Conservation (phyloP, 2,113 vertebrate species). For the Rhinolophus ferrumequinum region DNA sequence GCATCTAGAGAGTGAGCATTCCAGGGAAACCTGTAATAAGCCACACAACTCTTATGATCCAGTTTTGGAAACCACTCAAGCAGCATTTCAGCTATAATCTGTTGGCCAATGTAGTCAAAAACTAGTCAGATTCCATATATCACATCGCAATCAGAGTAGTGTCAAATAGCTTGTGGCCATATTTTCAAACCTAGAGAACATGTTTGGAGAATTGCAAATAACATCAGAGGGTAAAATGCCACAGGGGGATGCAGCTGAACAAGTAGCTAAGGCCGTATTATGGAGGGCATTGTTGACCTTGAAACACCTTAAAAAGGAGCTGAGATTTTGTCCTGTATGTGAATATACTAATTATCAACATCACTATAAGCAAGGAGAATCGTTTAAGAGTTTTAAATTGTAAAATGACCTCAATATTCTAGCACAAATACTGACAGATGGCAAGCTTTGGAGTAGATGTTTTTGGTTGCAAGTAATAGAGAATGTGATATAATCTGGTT, state of each 20-base stretch:
- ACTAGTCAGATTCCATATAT: neutral
- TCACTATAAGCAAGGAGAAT: neutral
- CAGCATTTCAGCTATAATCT: neutral
- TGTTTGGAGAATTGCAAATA: neutral
- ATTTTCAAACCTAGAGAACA: neutral
- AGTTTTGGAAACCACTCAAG: neutral
- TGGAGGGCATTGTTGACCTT: neutral
- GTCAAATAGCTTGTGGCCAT: neutral
- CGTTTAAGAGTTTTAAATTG: neutral
- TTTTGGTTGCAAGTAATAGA: neutral
- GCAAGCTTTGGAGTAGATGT: neutral
- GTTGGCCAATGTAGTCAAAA: neutral
- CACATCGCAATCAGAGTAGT: neutral
- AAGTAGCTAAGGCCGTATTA: neutral
- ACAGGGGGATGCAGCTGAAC: neutral
- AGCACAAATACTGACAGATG: neutral
- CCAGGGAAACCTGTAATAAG: neutral
- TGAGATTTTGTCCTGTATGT: neutral
- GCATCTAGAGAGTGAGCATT: neutral
- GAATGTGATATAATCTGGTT: neutral
- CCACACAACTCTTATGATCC: neutral
- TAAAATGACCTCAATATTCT: constrained; percentile 12
- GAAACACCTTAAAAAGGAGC: constrained; percentile 3
- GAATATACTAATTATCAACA: neutral
- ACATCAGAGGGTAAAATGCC: neutral